Percentiles rank a stretch among this genome's conserved stretches.
Conservation (phyloP, 2,888 invertebrate genomes). For the Drosophila gaucha region DNA sequence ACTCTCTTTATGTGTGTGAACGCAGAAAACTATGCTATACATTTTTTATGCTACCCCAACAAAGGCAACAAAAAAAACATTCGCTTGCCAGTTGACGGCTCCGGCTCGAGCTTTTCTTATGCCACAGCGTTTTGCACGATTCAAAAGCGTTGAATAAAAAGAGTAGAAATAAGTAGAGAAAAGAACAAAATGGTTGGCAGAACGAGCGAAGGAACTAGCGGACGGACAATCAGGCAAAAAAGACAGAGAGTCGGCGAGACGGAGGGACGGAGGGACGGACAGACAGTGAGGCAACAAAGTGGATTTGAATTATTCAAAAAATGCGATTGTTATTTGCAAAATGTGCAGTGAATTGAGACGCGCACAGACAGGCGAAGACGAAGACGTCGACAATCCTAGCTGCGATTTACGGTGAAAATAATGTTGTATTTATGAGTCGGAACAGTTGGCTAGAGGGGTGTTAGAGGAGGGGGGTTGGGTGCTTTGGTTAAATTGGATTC, state of each 20-base stretch:
- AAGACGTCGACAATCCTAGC: conserved; percentile 60
- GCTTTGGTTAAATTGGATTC: conserved; percentile 27
- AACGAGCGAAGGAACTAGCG: conserved; percentile 12
- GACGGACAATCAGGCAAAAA: conserved; percentile 21
- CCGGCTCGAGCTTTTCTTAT: conserved; percentile 56
- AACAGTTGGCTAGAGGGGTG: conserved; percentile 45
- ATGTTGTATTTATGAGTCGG: conserved; percentile 76
- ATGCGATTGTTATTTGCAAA: conserved; percentile 81
- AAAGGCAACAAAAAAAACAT: conserved; percentile 42
- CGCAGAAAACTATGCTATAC: conserved; percentile 76
- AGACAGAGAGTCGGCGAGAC: conserved; percentile 8
- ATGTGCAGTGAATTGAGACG: conserved; percentile 81
- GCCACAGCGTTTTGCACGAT: conserved; percentile 57
- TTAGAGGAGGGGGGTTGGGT: background rate
- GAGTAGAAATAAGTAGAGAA: conserved; percentile 9
- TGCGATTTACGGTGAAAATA: conserved; percentile 65
- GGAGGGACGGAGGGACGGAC: conserved; percentile 10
- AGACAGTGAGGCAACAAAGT: conserved; percentile 71
- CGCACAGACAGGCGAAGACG: conserved; percentile 59
- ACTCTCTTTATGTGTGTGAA: conserved; percentile 42
- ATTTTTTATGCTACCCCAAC: conserved; percentile 65
- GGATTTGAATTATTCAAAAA: conserved; percentile 80
- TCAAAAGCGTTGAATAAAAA: conserved; percentile 31
- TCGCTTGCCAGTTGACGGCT: conserved; percentile 66
- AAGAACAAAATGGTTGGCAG: conserved; percentile 40